Evolutionary conservation across 2,113 vertebrate genomes (phyloP).

Genomic region (Poeciliopsis turrubarensis): DNA sequence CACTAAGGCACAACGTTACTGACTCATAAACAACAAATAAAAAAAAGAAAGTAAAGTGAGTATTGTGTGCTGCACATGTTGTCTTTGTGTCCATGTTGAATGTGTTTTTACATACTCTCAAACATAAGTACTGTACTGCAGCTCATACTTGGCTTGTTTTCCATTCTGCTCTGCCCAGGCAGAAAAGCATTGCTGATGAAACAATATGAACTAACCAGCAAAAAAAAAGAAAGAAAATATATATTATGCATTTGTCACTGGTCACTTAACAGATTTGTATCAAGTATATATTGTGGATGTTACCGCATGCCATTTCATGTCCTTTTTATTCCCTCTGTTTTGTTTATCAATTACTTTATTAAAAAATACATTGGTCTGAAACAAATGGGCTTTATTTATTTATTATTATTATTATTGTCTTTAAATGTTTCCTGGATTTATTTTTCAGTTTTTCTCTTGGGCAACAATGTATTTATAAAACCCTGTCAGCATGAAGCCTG

Average conservation of each 20-base stretch:
- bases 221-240: conserved; percentile 14
- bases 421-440: neutral
- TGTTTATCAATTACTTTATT: conserved; percentile 66
- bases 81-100: conserved; percentile 36
- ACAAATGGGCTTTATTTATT: neutral
- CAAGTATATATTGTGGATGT: conserved; percentile 64
- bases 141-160: conserved; percentile 63
- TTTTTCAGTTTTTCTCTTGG: neutral
- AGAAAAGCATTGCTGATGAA: conserved; percentile 53
- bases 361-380: conserved; percentile 66
- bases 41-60: conserved; percentile 32
- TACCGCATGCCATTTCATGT: conserved; percentile 69
- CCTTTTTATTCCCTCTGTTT: conserved; percentile 12
- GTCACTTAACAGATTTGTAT: conserved; percentile 52
- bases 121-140: conserved; percentile 68
- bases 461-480: neutral
- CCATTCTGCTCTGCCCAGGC: conserved; percentile 47
- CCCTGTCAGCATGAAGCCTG: neutral
- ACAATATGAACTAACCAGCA: conserved; percentile 47
- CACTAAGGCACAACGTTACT: conserved; percentile 46
- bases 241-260: conserved; percentile 39
- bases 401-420: no score
- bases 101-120: conserved; percentile 57
- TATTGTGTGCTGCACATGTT: conserved; percentile 29
- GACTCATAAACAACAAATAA: conserved; percentile 9